These are phyloP conservation scores for Chalcosyrphus nemorum DNA, from an alignment of 2,888 invertebrate genomes.

Conservation along the genomic window DNA sequence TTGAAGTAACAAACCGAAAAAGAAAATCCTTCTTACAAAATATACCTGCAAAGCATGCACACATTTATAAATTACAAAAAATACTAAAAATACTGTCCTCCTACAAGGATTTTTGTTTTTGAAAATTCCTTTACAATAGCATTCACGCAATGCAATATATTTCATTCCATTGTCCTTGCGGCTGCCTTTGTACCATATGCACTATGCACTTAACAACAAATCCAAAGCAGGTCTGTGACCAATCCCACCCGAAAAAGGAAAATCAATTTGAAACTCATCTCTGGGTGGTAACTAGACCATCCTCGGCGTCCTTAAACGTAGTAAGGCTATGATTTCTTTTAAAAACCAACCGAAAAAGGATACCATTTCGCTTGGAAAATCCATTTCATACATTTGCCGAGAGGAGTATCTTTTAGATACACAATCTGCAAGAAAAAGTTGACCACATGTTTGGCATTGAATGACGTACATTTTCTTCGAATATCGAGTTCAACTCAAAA, in stretches of 20 bases:
- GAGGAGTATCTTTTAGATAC: background rate
- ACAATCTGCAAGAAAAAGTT: slow-evolving; percentile 8
- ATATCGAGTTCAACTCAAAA: background rate
- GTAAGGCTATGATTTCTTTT: background rate
- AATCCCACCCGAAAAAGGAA: slow-evolving; percentile 26
- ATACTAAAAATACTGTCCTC: slow-evolving; percentile 46
- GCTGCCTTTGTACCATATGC: slow-evolving; percentile 49
- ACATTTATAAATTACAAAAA: background rate
- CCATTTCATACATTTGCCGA: slow-evolving; percentile 38
- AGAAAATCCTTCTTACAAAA: background rate
- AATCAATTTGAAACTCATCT: slow-evolving; percentile 60
- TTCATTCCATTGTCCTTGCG: slow-evolving; percentile 51
- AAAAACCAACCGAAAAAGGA: slow-evolving; percentile 4
- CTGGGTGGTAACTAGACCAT: slow-evolving; percentile 65
- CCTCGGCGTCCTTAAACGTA: slow-evolving; percentile 9
- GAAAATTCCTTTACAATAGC: slow-evolving; percentile 1
- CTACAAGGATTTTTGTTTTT: slow-evolving; percentile 59
- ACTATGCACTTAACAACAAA: slow-evolving; percentile 44
- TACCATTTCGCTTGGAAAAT: slow-evolving; percentile 48
- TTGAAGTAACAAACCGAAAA: background rate
- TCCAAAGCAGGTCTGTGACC: slow-evolving; percentile 63
- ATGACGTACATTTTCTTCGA: slow-evolving; percentile 38
- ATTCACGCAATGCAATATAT: slow-evolving; percentile 58
- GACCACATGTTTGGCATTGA: slow-evolving; percentile 54
- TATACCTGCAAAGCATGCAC: slow-evolving; percentile 32